Base-by-base conservation (phyloP, 2,113 vertebrate species). In the Antechinus flavipes region DNA sequence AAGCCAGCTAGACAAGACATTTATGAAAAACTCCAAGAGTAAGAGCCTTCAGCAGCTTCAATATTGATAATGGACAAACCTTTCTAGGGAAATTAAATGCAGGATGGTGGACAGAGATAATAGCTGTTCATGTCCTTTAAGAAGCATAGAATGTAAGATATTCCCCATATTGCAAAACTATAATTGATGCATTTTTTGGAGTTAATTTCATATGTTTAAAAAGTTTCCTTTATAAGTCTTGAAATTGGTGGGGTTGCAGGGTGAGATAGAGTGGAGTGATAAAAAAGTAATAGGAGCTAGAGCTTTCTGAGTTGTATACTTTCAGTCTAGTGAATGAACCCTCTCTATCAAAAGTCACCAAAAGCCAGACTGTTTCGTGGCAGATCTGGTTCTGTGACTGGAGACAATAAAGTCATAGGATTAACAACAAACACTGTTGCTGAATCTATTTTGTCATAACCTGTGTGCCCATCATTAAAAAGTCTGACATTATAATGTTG, bases 1-100 rank as follows among this genome's bases (percentile, higher is more conserved):
- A 35, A 3, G 56, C 96, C 95, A 97, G 96, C 94, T 97, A 97
- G 97, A 96, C 5, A 90, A 96, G 97, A 93, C 98, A 96, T 94
- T 98, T 97, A 95, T 24, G 68, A 97, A 96, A 61, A 96, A 84
- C 97, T 11, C 46, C 25, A 90, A 96, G 89, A n/a, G 27, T 61
- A 95, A 97, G 96, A 52, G 90, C 68, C 92, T 95, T 93, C 92
- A 94, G 96, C 96, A 96, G 94, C 91, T 97, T 97, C 93, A 94
- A 96, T 58, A 93, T 90, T 95, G 96, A 97, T 68, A 6, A 1
- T 84, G 95, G 95, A 68, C 0, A 30, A 93, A 94, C 49, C 68
- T 94, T 97, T 92, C 95, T 96, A 47, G 94, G 93, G 93, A 55
- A 94, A 26, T 24, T 30, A 91, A 56, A 12, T 23, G 53, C 61